These are phyloP conservation scores for Eucidaris tribuloides DNA, from an alignment of 35 echinoderm and acorn worm genomes.

Conservation along the genomic window DNA sequence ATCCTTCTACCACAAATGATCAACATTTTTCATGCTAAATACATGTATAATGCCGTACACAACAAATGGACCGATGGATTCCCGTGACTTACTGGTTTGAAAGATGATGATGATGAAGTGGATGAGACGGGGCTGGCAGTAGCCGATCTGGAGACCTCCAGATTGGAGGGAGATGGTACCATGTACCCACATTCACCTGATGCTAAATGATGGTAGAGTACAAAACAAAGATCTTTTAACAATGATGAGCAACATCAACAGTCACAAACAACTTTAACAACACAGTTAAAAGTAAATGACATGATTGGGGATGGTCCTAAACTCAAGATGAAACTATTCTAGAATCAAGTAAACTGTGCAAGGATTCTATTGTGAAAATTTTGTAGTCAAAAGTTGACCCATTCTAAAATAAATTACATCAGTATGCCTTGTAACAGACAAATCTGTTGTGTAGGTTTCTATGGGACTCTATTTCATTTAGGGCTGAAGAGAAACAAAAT, in stretches of 20 bases:
- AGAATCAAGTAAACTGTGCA: not conserved
- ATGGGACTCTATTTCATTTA: too few relatives aligned
- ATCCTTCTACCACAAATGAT: too few relatives aligned
- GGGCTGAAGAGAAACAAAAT: too few relatives aligned
- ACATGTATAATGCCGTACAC: not conserved
- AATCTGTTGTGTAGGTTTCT: too few relatives aligned
- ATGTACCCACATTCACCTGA: conserved; percentile 13
- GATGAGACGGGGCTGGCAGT: not conserved
- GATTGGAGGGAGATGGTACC: not conserved
- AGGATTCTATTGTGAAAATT: not conserved
- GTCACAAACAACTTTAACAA: too few relatives aligned
- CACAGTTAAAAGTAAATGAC: not conserved
- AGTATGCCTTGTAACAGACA: too few relatives aligned
- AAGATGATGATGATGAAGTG: not conserved
- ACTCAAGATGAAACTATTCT: not conserved
- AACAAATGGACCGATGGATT: too few relatives aligned
- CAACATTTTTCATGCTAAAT: too few relatives aligned
- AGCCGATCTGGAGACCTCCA: not conserved
- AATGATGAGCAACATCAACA: too few relatives aligned
- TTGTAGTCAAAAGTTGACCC: too few relatives aligned
- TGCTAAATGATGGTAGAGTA: not conserved
- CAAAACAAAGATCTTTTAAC: too few relatives aligned
- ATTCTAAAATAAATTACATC: too few relatives aligned
- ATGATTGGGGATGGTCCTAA: not conserved
- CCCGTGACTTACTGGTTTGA: conserved; percentile 30